Base-by-base conservation (phyloP, 2,797 vertebrate species). In the Myiotriccus ornatus region DNA sequence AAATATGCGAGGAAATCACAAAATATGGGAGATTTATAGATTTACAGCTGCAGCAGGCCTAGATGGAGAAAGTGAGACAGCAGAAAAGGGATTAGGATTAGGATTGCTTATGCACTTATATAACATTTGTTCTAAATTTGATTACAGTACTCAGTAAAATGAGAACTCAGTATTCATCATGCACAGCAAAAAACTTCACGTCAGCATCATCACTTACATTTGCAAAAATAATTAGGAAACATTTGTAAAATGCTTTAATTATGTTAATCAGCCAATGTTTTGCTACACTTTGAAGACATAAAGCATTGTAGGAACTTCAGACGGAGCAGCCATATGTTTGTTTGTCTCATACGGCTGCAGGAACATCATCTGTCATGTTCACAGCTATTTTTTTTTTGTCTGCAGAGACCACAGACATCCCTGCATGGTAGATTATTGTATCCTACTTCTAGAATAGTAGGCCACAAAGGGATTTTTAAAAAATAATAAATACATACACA, bases 31-130 rank as follows among this genome's bases (percentile, higher is more conserved):
- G 93, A 94, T 95, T 95, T 94, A 80, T 77, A 85, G 92, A 83
- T 93, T 91, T 93, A 89, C 67, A 94, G 91, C 90, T 85, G 89
- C 81, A 95, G 64, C 84, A 95, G 77, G 77, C 81, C 86, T 87
- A 59, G 67, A 85, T 84, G 64, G 70, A 93, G 93, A 96, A 96
- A 77, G 80, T 90, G 89, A 96, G 85, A 86, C 30, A 92, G 64
- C 78, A 93, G 90, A 92, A 90, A 93, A 97, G 84, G 83, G 93
- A 95, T 94, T 93, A 95, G 84, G 91, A 91, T 69, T 94, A 96
- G 69, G 80, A 93, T 85, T 95, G 50, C 85, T 96, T 95, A 96
- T 62, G 53, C 82, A 94, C 56, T 96, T 93, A 95, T 7, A 49
- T 91, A 96, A 95, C 34, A 0, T 88, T 94, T 82, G 83, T 57